Percentiles rank a stretch among this genome's conserved stretches.
Evolutionary conservation across 2,113 vertebrate species (phyloP).

Genomic region (Tympanuchus pallidicinctus): DNA sequence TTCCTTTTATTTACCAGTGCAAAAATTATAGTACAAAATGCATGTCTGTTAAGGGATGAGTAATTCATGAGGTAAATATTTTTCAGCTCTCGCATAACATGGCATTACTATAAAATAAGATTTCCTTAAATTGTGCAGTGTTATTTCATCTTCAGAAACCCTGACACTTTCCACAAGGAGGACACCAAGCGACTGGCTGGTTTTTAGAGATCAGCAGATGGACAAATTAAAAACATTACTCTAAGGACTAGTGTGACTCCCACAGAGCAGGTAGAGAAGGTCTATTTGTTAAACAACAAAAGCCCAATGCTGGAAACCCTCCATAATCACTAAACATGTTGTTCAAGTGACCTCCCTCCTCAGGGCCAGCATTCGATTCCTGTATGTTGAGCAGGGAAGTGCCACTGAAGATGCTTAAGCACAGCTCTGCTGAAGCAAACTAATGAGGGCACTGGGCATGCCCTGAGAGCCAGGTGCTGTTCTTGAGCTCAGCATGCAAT

Average conservation of each 20-base stretch:
- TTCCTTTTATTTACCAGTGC: not conserved
- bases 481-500: not conserved
- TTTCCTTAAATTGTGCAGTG: not conserved
- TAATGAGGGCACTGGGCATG: not conserved
- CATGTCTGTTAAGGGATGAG: not conserved
- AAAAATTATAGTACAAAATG: not conserved
- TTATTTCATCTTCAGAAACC: not conserved
- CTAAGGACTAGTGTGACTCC: not conserved
- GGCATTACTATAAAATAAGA: not conserved
- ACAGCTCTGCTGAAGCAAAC: not conserved
- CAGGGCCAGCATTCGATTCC: not conserved
- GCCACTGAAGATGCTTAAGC: not conserved
- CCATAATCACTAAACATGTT: accelerated
- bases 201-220: not conserved
- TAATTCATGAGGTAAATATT: not conserved
- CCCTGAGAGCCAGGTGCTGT: not conserved
- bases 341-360: not conserved
- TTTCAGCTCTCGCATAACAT: not conserved
- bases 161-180: not conserved
- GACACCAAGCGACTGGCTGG: not conserved
- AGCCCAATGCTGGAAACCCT: not conserved
- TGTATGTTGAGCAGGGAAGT: accelerated
- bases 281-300: not conserved
- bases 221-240: not conserved
- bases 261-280: not conserved